Evolutionary conservation across 1,140 invertebrate species (phyloP).

Genomic region (Brachystomella parvula): DNA sequence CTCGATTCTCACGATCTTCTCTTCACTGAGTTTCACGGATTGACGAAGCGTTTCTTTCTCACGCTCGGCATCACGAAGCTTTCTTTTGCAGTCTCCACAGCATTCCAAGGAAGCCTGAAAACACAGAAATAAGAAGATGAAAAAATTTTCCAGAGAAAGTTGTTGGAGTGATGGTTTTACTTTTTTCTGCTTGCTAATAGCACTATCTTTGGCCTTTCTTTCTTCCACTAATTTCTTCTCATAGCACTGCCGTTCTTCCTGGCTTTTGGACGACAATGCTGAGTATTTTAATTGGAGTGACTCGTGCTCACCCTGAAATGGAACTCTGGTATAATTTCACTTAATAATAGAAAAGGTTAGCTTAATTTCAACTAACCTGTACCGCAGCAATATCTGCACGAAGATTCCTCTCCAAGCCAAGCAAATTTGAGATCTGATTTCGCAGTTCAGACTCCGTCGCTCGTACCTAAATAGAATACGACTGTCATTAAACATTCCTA

Average conservation of each 20-base stretch:
- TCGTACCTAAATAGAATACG: too few relatives aligned
- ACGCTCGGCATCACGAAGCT: constrained; percentile 33
- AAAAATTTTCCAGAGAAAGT: not conserved
- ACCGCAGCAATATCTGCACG: constrained; percentile 66
- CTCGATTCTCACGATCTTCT: constrained; percentile 33
- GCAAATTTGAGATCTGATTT: constrained; percentile 61
- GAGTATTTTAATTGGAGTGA: constrained; percentile 38
- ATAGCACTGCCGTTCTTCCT: constrained; percentile 35
- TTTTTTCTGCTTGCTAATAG: constrained; percentile 36
- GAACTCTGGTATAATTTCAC: constrained; percentile 10
- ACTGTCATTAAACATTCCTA: too few relatives aligned
- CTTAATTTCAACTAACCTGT: constrained; percentile 42
- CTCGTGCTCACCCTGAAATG: constrained; percentile 44
- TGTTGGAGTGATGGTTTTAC: constrained; percentile 3
- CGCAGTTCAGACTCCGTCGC: constrained; percentile 75
- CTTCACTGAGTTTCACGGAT: constrained; percentile 31
- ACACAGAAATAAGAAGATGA: not conserved
- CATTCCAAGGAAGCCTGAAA: constrained; percentile 33
- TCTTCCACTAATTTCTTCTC: constrained; percentile 36
- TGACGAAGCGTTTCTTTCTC: constrained; percentile 34
- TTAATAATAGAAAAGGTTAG: constrained; percentile 45
- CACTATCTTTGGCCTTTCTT: constrained; percentile 32
- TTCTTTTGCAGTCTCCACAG: constrained; percentile 34
- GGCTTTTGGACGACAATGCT: constrained; percentile 35
- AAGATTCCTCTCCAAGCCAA: constrained; percentile 60